Base-by-base conservation (phyloP, 2,888 invertebrate species). In the Coecobrya sp. region DNA sequence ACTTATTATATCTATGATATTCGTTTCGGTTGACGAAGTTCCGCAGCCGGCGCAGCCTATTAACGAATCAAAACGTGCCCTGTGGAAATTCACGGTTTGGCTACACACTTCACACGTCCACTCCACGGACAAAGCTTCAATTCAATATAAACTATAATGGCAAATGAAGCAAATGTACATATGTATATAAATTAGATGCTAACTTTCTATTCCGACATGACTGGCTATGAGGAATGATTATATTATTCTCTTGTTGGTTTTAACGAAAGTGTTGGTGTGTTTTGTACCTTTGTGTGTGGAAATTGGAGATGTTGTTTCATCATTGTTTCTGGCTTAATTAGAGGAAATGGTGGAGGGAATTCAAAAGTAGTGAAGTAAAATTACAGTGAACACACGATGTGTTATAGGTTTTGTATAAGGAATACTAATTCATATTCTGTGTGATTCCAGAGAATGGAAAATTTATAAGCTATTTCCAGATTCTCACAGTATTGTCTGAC, bases 41-140 rank as follows among this genome's bases (percentile, higher is more conserved):
- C 59, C 22, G 22, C 59, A 59, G 36, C 22, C 7, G 25, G 11
- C 22, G 22, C 59, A 59, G 36, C 22, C 7, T 65, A 27, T 27
- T 65, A 27, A 65, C 65, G 65, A 65, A 65, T 65, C 65, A 27
- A 65, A 65, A 27, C n/a, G 27, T 65, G 65, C 27, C 27, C 65
- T 65, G 65, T 65, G 65, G 27, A 65, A 65, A 65, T 27, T 27
- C 65, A 65, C 27, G 65, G 27, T 65, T 65, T 27, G 27, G 25
- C 27, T n/a, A 49, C 49, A 49, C 49, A 36, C 36, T 49, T 49
- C 49, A 49, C 49, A 49, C 49, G 16, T 49, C 49, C 68, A 68
- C 13, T 19, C 30, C 25, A 68, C 10, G 10, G 11, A 16, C 49
- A 10, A 68, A 68, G n/a, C 68, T 36, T 7, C 30, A 19, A 19